phyloP scores from a whole-genome alignment of 30 jellyfish, hydroid and myxozoan species.

The Cassiopea andromeda region DNA sequence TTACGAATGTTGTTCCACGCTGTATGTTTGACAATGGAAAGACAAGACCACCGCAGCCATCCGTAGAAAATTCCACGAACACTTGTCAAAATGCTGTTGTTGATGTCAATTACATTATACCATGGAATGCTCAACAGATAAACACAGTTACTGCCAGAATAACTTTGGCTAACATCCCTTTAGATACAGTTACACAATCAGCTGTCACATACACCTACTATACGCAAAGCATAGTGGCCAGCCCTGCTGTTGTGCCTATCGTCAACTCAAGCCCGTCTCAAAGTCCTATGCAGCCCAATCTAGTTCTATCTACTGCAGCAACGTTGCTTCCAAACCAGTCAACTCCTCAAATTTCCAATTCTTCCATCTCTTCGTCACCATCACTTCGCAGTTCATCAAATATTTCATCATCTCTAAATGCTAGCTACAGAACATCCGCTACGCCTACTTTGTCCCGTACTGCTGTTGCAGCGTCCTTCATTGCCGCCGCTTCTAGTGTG shows the following conservation, averaged over 20 bases:
- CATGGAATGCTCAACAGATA: conserved; percentile 60
- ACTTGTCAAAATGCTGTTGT: conserved; percentile 72
- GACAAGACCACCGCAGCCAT: conserved; percentile 67
- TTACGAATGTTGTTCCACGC: not conserved
- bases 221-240: conserved; percentile 18
- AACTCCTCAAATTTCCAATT: too few species aligned
- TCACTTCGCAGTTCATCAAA: not conserved
- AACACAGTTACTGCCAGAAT: conserved; percentile 53
- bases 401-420: not conserved
- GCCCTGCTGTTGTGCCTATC: not conserved
- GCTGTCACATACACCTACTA: conserved; percentile 54
- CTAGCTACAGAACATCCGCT: too few species aligned
- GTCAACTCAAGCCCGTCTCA: not conserved
- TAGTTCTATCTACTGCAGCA: not conserved
- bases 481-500: not conserved
- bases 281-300: not conserved
- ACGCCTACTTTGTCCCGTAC: too few species aligned
- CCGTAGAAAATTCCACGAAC: not conserved
- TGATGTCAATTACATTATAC: conserved; percentile 53
- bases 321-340: too few species aligned
- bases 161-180: conserved; percentile 58
- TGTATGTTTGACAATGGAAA: conserved; percentile 55
- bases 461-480: not conserved
- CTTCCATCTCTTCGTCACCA: not conserved
- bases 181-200: conserved; percentile 18